Evolutionary conservation across 1,140 invertebrate species (phyloP).

Genomic region (Drosophila nasuta): DNA sequence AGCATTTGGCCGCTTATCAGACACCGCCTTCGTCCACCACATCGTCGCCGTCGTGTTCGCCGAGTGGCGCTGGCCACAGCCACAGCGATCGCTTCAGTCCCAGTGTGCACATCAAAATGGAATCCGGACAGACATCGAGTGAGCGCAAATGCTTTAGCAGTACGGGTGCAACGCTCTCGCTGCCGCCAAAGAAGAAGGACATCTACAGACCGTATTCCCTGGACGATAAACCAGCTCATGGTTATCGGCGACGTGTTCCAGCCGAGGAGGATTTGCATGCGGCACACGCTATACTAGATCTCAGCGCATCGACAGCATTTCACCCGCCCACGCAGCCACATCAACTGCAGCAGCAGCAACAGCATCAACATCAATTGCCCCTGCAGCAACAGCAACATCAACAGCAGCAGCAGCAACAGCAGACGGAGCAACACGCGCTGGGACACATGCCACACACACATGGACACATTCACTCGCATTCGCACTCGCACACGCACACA

Average conservation of each 20-base stretch:
- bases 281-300: conserved; percentile 93
- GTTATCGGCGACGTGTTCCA: conserved; percentile 87
- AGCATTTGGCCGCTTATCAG: conserved; percentile 74
- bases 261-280: conserved; percentile 92
- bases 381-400: conserved; percentile 51
- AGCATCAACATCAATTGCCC: conserved; percentile 54
- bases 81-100: conserved; percentile 64
- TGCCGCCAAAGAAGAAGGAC: conserved; percentile 95
- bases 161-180: conserved; percentile 91
- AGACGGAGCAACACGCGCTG: conserved; percentile 36
- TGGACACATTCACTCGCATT: conserved; percentile 16
- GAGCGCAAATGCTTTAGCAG: conserved; percentile 90
- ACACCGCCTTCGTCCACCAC: conserved; percentile 81
- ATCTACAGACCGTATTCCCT: conserved; percentile 94
- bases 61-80: conserved; percentile 51
- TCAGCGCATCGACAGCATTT: conserved; percentile 93
- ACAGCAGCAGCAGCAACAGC: conserved; percentile 61
- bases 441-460: conserved; percentile 32
- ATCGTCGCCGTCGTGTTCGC: conserved; percentile 78
- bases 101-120: conserved; percentile 66
- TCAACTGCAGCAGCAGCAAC: conserved; percentile 75
- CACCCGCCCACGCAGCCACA: conserved; percentile 86
- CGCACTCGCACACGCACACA: conserved; percentile 37
- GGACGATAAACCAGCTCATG: conserved; percentile 87
- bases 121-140: conserved; percentile 72